A percentile compares a stretch with the other conserved stretches of the same genome.
Evolutionary conservation across 2,797 vertebrate genomes (phyloP).

Genomic region (Syngnathus rostellatus): DNA sequence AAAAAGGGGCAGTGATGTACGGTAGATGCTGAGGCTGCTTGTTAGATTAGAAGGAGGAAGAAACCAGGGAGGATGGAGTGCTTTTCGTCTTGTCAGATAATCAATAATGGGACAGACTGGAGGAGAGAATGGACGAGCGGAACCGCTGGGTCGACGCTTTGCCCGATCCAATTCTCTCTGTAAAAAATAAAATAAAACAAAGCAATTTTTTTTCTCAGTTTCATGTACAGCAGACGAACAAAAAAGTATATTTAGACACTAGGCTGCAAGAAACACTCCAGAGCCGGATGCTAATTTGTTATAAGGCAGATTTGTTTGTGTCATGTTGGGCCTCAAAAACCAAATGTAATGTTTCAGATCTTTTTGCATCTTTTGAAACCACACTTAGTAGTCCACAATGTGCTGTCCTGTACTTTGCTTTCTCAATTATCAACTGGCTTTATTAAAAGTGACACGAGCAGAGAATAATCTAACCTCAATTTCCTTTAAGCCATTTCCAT

Average conservation of each 20-base stretch:
- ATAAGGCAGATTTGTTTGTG: neutral
- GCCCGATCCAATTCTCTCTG: constrained; percentile 27
- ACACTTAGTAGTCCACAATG: neutral
- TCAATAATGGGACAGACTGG: constrained; percentile 59
- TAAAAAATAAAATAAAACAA: constrained; percentile 20
- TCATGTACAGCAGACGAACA: constrained; percentile 33
- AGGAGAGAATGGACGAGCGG: constrained; percentile 50
- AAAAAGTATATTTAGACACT: constrained; percentile 36
- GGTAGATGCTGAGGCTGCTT: constrained; percentile 41
- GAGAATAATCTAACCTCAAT: constrained; percentile 6
- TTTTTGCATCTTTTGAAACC: no score
- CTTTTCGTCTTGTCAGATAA: constrained; percentile 63
- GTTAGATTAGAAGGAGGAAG: constrained; percentile 62
- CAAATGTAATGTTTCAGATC: no score
- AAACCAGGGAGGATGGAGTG: constrained; percentile 59
- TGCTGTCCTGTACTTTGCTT: neutral
- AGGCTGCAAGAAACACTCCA: neutral
- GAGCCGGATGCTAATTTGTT: neutral
- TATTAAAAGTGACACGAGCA: constrained; percentile 8
- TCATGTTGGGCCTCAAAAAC: neutral
- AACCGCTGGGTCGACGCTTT: constrained; percentile 31
- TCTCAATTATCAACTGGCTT: constrained; percentile 5
- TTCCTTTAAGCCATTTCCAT: neutral
- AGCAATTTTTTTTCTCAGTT: constrained; percentile 20
- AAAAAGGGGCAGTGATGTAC: constrained; percentile 45